Percentiles rank a stretch among this genome's conserved stretches.
Evolutionary conservation across 2,113 vertebrate genomes (phyloP).

Genomic region (Pseudonaja textilis): DNA sequence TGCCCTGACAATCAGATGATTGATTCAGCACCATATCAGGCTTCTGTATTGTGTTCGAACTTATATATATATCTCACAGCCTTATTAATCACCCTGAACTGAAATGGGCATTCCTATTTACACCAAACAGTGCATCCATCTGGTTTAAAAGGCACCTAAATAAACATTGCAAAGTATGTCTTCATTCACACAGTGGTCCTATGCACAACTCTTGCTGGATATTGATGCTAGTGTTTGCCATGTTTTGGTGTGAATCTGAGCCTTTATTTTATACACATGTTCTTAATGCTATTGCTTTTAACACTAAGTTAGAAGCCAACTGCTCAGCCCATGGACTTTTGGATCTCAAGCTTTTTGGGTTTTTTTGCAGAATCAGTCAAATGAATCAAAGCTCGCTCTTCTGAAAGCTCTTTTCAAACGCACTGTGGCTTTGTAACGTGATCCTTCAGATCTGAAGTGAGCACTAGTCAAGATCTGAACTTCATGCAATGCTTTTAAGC

Average conservation of each 20-base stretch:
- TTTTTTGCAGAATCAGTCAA: slow-evolving; percentile 28
- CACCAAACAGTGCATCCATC: neutral
- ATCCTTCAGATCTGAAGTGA: slow-evolving; percentile 32
- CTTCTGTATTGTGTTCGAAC: too few species aligned
- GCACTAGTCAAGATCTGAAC: neutral
- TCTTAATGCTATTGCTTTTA: slow-evolving; percentile 40
- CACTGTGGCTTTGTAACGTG: slow-evolving; percentile 28
- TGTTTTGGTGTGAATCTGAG: slow-evolving; percentile 36
- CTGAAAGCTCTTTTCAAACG: slow-evolving; percentile 19
- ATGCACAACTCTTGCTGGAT: neutral
- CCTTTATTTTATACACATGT: slow-evolving; percentile 9
- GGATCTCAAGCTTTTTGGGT: slow-evolving; percentile 3
- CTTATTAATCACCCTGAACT: neutral
- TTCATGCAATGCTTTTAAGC: slow-evolving; percentile 30
- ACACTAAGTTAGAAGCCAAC: slow-evolving; percentile 28
- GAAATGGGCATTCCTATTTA: neutral
- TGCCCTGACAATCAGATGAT: too few species aligned
- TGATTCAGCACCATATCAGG: slow-evolving; percentile 8
- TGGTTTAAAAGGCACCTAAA: neutral
- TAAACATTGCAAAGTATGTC: neutral
- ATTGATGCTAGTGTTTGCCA: slow-evolving; percentile 25
- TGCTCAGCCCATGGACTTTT: slow-evolving; percentile 32
- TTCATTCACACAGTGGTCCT: neutral
- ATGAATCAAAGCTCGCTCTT: slow-evolving; percentile 32
- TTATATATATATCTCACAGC: neutral